phyloP scores from a whole-genome alignment of 2,113 vertebrate genomes.

The Aix galericulata region DNA sequence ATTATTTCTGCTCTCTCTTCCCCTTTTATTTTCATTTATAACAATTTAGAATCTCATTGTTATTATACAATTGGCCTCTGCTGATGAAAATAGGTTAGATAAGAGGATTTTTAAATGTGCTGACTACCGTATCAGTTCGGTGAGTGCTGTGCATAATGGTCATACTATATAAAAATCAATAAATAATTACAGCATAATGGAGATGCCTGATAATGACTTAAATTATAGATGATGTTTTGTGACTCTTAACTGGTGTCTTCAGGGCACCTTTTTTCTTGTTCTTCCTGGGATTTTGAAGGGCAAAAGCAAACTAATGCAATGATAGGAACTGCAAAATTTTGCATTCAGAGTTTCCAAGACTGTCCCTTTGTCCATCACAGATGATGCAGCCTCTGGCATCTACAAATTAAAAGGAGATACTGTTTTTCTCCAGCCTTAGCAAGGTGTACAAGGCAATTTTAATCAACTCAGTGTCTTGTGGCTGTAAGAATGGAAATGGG shows the following conservation, averaged over 20 bases:
- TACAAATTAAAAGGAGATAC: background rate
- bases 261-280: background rate
- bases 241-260: background rate
- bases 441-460: background rate
- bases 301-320: background rate
- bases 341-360: background rate
- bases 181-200: slow-evolving; percentile 27
- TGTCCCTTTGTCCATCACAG: background rate
- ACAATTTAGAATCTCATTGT: background rate
- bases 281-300: background rate
- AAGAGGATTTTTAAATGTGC: slow-evolving; percentile 20
- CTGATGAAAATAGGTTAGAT: slow-evolving; percentile 22
- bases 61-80: background rate
- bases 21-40: slow-evolving; percentile 18
- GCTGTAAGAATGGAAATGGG: background rate
- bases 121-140: background rate
- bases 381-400: background rate
- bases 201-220: background rate
- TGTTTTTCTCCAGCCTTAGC: background rate
- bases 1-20: background rate
- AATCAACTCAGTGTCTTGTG: background rate
- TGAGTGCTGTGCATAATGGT: background rate
- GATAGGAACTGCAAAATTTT: background rate
- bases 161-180: slow-evolving; percentile 25
- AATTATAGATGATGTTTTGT: background rate